Conservation (phyloP, 2,888 invertebrate genomes). For the Mesorhabditis spiculigera region DNA sequence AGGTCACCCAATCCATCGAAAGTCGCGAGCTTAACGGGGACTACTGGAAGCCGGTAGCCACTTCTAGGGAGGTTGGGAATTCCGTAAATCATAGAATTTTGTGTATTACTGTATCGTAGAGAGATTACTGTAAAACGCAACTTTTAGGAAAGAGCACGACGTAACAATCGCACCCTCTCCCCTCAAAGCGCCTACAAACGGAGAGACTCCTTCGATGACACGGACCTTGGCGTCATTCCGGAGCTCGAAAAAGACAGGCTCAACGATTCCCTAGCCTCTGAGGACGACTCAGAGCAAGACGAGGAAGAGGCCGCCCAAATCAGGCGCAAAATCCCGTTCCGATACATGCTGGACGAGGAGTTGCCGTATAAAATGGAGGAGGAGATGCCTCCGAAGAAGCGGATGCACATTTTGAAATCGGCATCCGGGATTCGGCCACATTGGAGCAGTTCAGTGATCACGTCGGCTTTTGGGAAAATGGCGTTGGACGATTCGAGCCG, state of each 20-base stretch:
- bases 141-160: not conserved
- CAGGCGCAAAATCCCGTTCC: too few species aligned
- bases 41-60: slow-evolving; percentile 6
- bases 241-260: not conserved
- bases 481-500: not conserved
- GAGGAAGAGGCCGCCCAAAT: too few species aligned
- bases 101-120: too few species aligned
- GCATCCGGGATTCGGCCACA: not conserved
- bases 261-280: too few species aligned
- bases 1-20: not conserved
- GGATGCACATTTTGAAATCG: not conserved
- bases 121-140: too few species aligned
- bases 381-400: too few species aligned
- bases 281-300: too few species aligned
- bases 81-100: too few species aligned
- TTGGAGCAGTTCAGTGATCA: slow-evolving; percentile 5
- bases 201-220: not conserved
- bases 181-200: not conserved
- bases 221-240: not conserved
- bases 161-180: not conserved
- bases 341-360: too few species aligned
- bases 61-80: not conserved
- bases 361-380: too few species aligned
- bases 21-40: slow-evolving; percentile 4
- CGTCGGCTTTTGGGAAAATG: not conserved